Conservation (phyloP, 1,140 invertebrate species). For the Pogonognathellus flavescens region DNA sequence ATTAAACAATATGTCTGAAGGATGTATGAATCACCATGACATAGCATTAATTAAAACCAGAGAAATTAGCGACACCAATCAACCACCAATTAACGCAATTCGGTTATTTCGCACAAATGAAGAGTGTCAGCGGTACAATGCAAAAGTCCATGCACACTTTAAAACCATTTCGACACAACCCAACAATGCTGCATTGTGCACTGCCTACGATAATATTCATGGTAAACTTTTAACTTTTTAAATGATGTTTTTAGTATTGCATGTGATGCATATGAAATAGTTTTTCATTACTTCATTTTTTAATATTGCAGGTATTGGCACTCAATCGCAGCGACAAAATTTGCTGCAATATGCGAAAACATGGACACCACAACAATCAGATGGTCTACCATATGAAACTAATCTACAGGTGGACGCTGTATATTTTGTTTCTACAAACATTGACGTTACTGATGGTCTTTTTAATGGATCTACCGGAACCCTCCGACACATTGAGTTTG, state of each 20-base stretch:
- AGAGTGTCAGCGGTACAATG: neutral
- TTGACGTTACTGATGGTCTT: conserved; percentile 68
- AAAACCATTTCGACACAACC: too few relatives aligned
- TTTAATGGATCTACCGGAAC: conserved; percentile 69
- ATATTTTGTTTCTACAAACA: conserved; percentile 69
- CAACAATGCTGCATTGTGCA: neutral
- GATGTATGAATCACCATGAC: too few relatives aligned
- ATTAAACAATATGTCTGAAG: too few relatives aligned
- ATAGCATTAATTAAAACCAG: too few relatives aligned
- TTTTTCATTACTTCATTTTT: too few relatives aligned
- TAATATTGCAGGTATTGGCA: too few relatives aligned
- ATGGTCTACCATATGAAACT: conserved; percentile 68
- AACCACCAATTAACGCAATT: neutral
- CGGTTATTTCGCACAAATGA: neutral
- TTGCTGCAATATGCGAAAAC: neutral
- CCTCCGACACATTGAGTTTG: conserved; percentile 64
- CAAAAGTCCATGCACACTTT: neutral
- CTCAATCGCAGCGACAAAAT: too few relatives aligned
- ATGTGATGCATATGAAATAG: too few relatives aligned
- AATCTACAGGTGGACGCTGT: conserved; percentile 66
- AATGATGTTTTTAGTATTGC: too few relatives aligned
- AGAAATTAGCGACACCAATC: neutral
- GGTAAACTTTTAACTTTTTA: neutral
- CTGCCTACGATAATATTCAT: neutral
- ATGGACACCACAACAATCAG: conserved; percentile 30